phyloP scores from a whole-genome alignment of 2,797 vertebrate genomes.

The Tenualosa ilisha region DNA sequence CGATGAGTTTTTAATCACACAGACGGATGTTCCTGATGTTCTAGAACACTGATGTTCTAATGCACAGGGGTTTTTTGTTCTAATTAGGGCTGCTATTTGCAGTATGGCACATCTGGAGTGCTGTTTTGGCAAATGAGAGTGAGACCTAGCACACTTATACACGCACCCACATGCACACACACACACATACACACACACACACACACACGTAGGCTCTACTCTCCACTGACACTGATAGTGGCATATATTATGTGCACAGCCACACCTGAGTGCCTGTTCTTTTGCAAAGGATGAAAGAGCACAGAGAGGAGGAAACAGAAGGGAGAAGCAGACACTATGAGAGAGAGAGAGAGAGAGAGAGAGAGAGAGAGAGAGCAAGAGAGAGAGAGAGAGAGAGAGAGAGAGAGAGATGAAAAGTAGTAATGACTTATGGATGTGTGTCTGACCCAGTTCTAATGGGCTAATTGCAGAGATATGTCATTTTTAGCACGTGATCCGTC shows the following conservation, averaged over 20 bases:
- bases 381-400: background rate
- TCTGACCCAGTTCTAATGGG: slow-evolving; percentile 35
- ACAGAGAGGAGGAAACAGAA: background rate
- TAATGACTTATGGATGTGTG: slow-evolving; percentile 30
- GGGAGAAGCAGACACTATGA: background rate
- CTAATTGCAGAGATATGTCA: slow-evolving; percentile 41
- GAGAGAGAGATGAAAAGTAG: background rate
- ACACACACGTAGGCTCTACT: background rate
- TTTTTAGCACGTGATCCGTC: slow-evolving; percentile 30
- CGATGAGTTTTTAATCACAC: background rate
- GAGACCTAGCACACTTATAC: background rate
- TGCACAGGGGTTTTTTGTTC: background rate
- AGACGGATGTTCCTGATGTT: background rate
- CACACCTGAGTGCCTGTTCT: background rate
- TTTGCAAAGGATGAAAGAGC: background rate
- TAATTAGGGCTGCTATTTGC: background rate
- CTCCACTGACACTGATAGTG: background rate
- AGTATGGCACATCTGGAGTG: background rate
- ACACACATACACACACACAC: slow-evolving; percentile 14
- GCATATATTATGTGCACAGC: background rate
- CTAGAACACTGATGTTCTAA: background rate
- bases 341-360: background rate
- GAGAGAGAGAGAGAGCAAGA: slow-evolving; percentile 6
- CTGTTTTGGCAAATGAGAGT: background rate
- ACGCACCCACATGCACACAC: background rate